Evolutionary conservation across 1,140 invertebrate genomes (phyloP), one percentile per base, ranked within the genome.

Genomic region (Psix sp.): DNA sequence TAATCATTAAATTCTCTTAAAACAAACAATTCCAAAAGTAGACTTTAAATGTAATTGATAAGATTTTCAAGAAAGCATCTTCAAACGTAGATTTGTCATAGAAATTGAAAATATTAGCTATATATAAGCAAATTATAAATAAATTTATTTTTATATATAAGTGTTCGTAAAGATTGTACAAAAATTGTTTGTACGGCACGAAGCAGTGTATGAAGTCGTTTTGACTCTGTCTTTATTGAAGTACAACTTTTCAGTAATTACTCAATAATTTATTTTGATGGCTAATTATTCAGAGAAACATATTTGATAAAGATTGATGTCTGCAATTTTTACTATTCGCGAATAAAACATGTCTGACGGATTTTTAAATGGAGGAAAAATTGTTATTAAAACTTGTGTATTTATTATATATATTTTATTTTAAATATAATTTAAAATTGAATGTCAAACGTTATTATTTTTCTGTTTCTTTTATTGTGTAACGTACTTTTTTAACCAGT

Each of bases 291-390:
- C 74, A 54, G 49, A 40, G 16, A 39, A 52, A 57, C 31, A 39
- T 33, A 80, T 79, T 76, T 78, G 75, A 77, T 81, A 79, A 83
- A 81, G 80, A 80, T 84, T 78, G 74, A 68, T 46, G 48, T 75
- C 74, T 80, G 73, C 74, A 79, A 51, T 45, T 74, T 60, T 63
- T 75, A 39, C 43, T n/a, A n/a, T n/a, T n/a, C n/a, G 7, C 26
- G 26, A 29, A 29, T 29, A 63, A 54, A 71, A 36, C 72, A 76
- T 76, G 56, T 67, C 54, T 36, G 76, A 48, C 54, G 56, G 68
- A 26, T 68, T 74, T 70, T 54, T 72, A 63, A 62, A 35, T 65
- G 39, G 48, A 46, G 49, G 20, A 63, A 51, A 63, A 52, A 33
- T 7, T 46, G 26, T 29, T 29, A n/a, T 10, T 2, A 24, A 4